Base-by-base conservation (phyloP, 2,888 invertebrate genomes). In the Abscondita cerata region DNA sequence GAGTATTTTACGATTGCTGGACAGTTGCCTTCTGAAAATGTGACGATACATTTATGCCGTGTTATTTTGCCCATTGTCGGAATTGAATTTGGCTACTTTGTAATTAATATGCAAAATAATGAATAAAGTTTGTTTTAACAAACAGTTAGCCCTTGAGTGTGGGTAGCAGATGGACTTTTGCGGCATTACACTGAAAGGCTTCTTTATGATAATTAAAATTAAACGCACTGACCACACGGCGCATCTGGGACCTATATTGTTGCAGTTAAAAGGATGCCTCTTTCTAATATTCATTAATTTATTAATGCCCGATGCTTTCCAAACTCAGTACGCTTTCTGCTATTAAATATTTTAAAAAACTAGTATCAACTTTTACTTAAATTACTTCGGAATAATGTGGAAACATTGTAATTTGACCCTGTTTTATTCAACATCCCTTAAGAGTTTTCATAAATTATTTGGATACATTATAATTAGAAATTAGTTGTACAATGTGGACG, bases 161-260 rank as follows among this genome's bases (percentile, higher is more conserved):
- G 55, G 62, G 58, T 59, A 63, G 62, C 62, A 55, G 53, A 63
- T 63, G 62, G 58, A 63, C 59, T 51, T 58, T 59, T 40, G 44
- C 59, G 34, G 53, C 47, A 58, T 58, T 63, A 55, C 54, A 54
- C 53, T 62, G 59, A 62, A 63, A 54, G 62, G 40, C 59, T 63
- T 59, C 59, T 63, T 59, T 59, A 55, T 54, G 46, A 59, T 59
- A 63, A 59, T 63, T 59, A 63, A 63, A 63, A 63, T 63, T 63
- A 63, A 63, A 63, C 62, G 55, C 36, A 59, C 62, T 63, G 62
- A 63, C 62, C 62, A 59, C 62, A 63, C 54, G 38, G 59, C 59
- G 54, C 62, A 63, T 63, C 62, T 63, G 62, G 59, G 62, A 63
- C 62, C 62, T 53, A 55, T 59, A 52, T 59, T 50, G 40, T 63